phyloP scores from a whole-genome alignment of 2,888 invertebrate species.

The Epinotia ramella region DNA sequence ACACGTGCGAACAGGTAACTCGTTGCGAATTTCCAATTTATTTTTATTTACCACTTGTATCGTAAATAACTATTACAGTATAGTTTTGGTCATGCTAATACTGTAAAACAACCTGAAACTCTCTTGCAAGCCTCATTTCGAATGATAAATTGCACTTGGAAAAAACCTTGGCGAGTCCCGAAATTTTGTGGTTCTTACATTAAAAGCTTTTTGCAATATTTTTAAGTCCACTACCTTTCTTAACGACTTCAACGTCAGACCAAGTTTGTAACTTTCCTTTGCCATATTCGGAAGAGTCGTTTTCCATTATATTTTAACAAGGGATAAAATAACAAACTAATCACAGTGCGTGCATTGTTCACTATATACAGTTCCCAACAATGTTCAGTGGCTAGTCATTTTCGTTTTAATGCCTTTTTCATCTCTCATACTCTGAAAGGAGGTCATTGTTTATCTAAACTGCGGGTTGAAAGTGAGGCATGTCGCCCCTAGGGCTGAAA shows the following conservation, averaged over 20 bases:
- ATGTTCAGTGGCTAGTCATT: no score
- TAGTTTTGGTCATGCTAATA: background rate
- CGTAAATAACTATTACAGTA: no score
- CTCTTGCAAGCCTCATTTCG: background rate
- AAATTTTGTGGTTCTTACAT: background rate
- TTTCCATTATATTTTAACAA: background rate
- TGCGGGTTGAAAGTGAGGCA: no score
- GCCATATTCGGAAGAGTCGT: background rate
- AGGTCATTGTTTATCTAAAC: no score
- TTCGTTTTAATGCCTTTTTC: no score
- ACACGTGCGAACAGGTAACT: no score
- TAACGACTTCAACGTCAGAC: background rate
- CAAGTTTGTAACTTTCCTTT: background rate
- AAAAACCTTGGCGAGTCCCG: background rate
- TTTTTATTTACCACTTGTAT: no score
- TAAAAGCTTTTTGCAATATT: background rate
- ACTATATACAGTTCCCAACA: no score
- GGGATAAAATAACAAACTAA: background rate
- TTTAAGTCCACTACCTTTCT: background rate
- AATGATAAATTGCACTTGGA: slow-evolving; percentile 4
- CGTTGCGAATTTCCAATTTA: no score
- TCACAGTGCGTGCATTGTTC: background rate
- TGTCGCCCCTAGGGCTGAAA: no score
- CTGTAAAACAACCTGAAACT: background rate
- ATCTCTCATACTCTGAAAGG: no score